Conservation (phyloP, 2,113 vertebrate genomes). For the Sinocyclocheilus grahami region DNA sequence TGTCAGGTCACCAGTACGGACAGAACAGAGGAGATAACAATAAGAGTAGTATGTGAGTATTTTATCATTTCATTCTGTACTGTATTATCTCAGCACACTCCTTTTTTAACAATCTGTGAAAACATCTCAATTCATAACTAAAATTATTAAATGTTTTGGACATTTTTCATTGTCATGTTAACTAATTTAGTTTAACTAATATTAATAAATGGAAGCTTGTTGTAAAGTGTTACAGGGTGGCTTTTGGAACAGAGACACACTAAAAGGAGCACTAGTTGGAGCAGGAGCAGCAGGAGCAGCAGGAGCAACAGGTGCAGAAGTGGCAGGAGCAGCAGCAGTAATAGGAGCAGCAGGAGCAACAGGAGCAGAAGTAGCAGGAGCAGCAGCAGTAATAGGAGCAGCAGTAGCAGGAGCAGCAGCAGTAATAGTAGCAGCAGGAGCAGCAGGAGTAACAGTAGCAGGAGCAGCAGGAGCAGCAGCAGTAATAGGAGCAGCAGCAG, state of each 20-base stretch:
- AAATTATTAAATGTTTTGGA: too few species aligned
- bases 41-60: background rate
- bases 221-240: too few species aligned
- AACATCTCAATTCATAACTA: background rate
- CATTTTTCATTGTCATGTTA: too few species aligned
- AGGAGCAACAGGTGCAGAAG: background rate
- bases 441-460: too few species aligned
- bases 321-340: background rate
- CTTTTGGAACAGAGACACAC: too few species aligned
- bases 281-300: too few species aligned
- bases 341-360: background rate
- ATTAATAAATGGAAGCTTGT: too few species aligned
- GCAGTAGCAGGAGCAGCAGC: background rate
- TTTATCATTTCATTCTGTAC: background rate
- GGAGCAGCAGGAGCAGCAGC: too few species aligned
- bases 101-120: background rate
- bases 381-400: background rate
- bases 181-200: too few species aligned
- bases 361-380: background rate
- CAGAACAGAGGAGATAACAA: background rate
- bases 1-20: background rate
- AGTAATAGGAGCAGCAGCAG: too few species aligned
- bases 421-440: rapidly evolving
- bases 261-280: too few species aligned
- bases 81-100: background rate